A percentile compares a stretch with the other conserved stretches of the same genome.
These are phyloP conservation scores for Phthorimaea operculella DNA, from an alignment of 1,140 invertebrate genomes.

Conservation along the genomic window DNA sequence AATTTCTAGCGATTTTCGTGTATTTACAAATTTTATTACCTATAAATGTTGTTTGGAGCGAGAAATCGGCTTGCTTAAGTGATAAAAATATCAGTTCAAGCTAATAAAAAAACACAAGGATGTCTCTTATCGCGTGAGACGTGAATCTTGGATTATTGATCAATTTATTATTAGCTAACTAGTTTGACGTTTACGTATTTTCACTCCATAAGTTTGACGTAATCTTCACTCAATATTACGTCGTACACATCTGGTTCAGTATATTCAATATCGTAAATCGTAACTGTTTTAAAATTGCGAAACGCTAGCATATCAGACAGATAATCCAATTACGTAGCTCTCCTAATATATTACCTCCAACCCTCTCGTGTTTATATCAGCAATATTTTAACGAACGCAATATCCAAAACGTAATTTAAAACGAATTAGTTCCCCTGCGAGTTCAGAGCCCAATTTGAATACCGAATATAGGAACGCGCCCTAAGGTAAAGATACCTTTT, in stretches of 20 bases:
- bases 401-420: constrained; percentile 66
- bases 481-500: constrained; percentile 40
- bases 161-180: too few species aligned
- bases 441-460: constrained; percentile 56
- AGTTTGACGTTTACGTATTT: too few species aligned
- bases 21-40: too few species aligned
- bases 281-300: constrained; percentile 11
- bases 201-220: too few species aligned
- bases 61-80: too few species aligned
- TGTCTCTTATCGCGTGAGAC: too few species aligned
- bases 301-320: constrained; percentile 23
- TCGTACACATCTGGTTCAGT: not conserved
- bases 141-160: too few species aligned
- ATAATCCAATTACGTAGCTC: constrained; percentile 36
- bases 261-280: not conserved
- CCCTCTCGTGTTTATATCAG: constrained; percentile 55
- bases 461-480: constrained; percentile 43
- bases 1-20: too few species aligned
- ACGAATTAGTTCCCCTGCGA: constrained; percentile 60
- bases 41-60: too few species aligned
- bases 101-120: too few species aligned
- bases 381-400: constrained; percentile 60
- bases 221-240: too few species aligned
- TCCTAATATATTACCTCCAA: constrained; percentile 45
- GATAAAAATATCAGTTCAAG: too few species aligned